Percentiles rank a stretch among this genome's conserved stretches.
phyloP scores from a whole-genome alignment of 1,140 invertebrate genomes.

The Drosophila tani region DNA sequence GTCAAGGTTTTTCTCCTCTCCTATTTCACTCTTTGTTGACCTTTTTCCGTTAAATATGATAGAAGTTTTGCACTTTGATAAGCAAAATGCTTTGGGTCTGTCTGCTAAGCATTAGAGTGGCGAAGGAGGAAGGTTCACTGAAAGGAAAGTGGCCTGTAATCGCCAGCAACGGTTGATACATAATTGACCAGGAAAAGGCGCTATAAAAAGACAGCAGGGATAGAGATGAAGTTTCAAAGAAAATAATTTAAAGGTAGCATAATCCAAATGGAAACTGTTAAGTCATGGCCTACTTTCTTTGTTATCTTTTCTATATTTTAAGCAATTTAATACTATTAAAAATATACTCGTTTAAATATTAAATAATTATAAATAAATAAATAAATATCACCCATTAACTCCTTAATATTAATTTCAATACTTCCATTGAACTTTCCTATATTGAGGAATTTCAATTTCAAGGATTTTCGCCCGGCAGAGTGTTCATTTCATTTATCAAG shows the following conservation, averaged over 20 bases:
- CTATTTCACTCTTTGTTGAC: constrained; percentile 40
- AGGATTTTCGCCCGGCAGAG: neutral
- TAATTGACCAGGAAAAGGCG: constrained; percentile 24
- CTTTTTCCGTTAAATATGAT: constrained; percentile 51
- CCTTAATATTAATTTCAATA: neutral
- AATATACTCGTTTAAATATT: too few relatives aligned
- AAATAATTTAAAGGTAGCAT: neutral
- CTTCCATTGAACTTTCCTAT: neutral
- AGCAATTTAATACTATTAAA: too few relatives aligned
- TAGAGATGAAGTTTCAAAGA: neutral
- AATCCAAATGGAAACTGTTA: neutral
- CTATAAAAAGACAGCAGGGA: neutral
- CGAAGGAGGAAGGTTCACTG: neutral
- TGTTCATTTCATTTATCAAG: constrained; percentile 35
- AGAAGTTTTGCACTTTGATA: constrained; percentile 48
- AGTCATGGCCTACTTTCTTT: neutral
- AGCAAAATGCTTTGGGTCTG: constrained; percentile 38
- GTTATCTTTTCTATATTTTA: neutral
- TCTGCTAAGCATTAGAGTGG: constrained; percentile 29
- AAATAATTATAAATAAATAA: neutral
- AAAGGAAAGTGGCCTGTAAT: constrained; percentile 30
- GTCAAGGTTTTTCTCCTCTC: constrained; percentile 43
- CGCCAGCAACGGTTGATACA: constrained; percentile 18
- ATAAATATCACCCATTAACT: neutral
- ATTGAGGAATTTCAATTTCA: neutral